These are phyloP conservation scores for Calephelis virginiensis DNA, from an alignment of 1,140 invertebrate species.

Conservation along the genomic window DNA sequence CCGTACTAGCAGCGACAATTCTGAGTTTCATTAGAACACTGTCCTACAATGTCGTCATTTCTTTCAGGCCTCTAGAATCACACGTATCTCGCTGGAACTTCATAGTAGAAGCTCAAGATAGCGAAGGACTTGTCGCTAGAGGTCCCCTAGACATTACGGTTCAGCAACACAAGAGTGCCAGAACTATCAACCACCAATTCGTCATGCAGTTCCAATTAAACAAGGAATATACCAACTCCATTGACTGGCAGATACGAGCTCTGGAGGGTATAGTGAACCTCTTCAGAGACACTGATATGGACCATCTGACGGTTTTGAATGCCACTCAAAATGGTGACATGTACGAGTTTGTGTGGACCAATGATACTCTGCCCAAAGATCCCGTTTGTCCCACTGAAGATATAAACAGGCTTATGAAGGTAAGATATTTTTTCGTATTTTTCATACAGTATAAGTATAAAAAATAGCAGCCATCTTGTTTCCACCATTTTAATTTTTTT, in stretches of 20 bases:
- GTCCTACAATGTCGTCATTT: not conserved
- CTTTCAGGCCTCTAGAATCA: slow-evolving; percentile 87
- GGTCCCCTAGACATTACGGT: slow-evolving; percentile 88
- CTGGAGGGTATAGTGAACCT: slow-evolving; percentile 84
- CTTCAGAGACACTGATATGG: slow-evolving; percentile 84
- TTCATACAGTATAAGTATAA: too few relatives aligned
- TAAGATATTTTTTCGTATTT: slow-evolving; percentile 53
- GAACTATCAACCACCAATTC: slow-evolving; percentile 91
- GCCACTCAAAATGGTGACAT: slow-evolving; percentile 80
- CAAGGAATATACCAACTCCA: slow-evolving; percentile 80
- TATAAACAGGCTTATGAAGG: slow-evolving; percentile 84
- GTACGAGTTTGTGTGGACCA: slow-evolving; percentile 90
- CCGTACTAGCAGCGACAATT: too few relatives aligned
- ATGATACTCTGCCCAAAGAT: slow-evolving; percentile 89
- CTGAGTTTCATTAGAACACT: not conserved
- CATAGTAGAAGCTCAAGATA: slow-evolving; percentile 87
- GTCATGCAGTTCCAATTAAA: slow-evolving; percentile 82
- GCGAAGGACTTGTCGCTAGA: slow-evolving; percentile 83
- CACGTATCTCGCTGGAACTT: slow-evolving; percentile 92
- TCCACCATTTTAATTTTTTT: too few relatives aligned
- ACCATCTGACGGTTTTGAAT: slow-evolving; percentile 84
- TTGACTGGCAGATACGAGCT: slow-evolving; percentile 86
- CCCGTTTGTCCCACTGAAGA: slow-evolving; percentile 85
- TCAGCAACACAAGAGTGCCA: slow-evolving; percentile 87
- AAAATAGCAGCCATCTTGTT: too few relatives aligned